These are phyloP conservation scores for Hippocampus comes DNA, from an alignment of 2,113 vertebrate species.

Conservation along the genomic window DNA sequence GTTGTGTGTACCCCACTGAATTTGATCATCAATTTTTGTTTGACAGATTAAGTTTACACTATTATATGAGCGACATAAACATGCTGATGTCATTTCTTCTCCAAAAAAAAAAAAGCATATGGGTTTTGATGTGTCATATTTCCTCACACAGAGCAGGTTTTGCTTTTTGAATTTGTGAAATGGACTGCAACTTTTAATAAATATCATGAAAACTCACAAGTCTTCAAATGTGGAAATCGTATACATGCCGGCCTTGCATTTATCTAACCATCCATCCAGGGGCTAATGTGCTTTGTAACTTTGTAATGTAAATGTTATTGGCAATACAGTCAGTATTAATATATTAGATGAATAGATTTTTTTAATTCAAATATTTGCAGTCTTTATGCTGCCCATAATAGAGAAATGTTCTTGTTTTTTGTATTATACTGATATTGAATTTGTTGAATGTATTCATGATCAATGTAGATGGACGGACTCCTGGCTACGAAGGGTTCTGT, in stretches of 20 bases:
- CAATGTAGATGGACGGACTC: not conserved
- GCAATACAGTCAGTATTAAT: no score
- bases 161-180: not conserved
- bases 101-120: not conserved
- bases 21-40: not conserved
- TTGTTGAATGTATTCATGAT: not conserved
- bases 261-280: no score
- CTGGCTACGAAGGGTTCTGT: no score
- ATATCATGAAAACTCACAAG: not conserved
- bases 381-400: no score
- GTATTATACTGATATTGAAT: not conserved
- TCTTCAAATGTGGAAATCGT: not conserved
- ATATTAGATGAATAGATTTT: no score
- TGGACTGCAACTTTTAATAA: not conserved
- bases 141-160: not conserved
- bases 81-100: not conserved
- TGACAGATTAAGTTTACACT: no score
- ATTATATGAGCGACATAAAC: not conserved
- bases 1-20: not conserved
- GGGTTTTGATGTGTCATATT: not conserved
- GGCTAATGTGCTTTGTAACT: no score
- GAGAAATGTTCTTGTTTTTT: no score
- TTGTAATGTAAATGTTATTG: no score
- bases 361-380: no score
- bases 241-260: not conserved